Evolutionary conservation across 2,888 invertebrate genomes (phyloP).

Genomic region (Monochamus alternatus): DNA sequence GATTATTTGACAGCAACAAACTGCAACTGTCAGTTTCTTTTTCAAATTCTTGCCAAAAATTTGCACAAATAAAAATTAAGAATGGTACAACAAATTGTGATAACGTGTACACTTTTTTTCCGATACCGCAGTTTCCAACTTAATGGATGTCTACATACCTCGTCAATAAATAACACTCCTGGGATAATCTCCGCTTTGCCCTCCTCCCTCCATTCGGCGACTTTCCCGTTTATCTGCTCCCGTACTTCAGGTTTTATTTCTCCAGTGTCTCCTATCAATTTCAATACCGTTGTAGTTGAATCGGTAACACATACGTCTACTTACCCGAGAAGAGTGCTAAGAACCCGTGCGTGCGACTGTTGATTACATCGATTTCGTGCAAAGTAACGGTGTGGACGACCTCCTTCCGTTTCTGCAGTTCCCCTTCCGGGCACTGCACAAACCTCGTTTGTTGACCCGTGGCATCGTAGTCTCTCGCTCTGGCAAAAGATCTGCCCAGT

Average conservation of each 20-base stretch:
- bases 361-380: slow-evolving; percentile 99
- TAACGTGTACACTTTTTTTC: too few species aligned
- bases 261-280: slow-evolving; percentile 90
- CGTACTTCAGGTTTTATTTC: slow-evolving; percentile 98
- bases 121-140: too few species aligned
- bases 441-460: slow-evolving; percentile 89
- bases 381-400: slow-evolving; percentile 98
- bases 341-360: slow-evolving; percentile 98
- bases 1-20: too few species aligned
- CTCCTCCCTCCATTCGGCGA: slow-evolving; percentile 99
- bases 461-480: slow-evolving; percentile 98
- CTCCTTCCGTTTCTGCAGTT: slow-evolving; percentile 97
- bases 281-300: background rate
- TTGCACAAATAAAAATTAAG: too few species aligned
- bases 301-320: slow-evolving; percentile 7
- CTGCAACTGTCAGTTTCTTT: too few species aligned
- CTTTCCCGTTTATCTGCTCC: slow-evolving; percentile 95
- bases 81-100: too few species aligned
- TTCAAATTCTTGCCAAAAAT: too few species aligned
- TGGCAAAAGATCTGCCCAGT: slow-evolving; percentile 94
- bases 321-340: slow-evolving; percentile 94
- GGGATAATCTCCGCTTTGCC: slow-evolving; percentile 99
- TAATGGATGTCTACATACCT: slow-evolving; percentile 73
- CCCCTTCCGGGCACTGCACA: slow-evolving; percentile 99
- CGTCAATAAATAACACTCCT: slow-evolving; percentile 97